Evolutionary conservation across 2,113 vertebrate species (phyloP).

Genomic region (Octodon degus): DNA sequence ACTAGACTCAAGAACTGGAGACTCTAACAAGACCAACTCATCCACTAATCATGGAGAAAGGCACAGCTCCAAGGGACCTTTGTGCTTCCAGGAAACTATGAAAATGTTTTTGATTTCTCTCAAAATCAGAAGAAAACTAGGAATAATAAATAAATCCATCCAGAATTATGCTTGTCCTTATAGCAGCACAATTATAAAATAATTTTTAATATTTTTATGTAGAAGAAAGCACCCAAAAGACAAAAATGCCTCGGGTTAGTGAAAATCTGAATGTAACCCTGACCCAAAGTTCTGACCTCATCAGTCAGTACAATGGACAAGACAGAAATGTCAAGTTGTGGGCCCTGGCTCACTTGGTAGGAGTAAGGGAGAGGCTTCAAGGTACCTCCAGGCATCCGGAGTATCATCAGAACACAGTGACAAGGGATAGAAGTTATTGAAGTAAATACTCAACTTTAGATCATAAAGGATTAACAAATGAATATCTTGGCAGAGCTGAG

Average conservation of each 20-base stretch:
- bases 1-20: not conserved
- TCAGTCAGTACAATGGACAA: not conserved
- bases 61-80: not conserved
- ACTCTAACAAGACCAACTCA: not conserved
- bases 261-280: not conserved
- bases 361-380: not conserved
- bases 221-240: not conserved
- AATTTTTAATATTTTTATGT: not conserved
- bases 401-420: not conserved
- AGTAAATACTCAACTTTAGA: not conserved
- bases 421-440: not conserved
- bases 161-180: not conserved
- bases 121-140: slow-evolving; percentile 44
- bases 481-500: not conserved
- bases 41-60: not conserved
- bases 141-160: not conserved
- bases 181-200: not conserved
- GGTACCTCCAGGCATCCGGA: not conserved
- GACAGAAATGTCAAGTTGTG: not conserved
- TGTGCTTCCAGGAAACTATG: not conserved
- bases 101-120: slow-evolving; percentile 19
- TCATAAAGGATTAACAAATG: not conserved
- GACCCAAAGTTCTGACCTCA: not conserved
- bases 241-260: not conserved
- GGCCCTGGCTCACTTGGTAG: not conserved